These are phyloP conservation scores for Bufotes viridis DNA, from an alignment of 2,797 vertebrate species.

Conservation along the genomic window DNA sequence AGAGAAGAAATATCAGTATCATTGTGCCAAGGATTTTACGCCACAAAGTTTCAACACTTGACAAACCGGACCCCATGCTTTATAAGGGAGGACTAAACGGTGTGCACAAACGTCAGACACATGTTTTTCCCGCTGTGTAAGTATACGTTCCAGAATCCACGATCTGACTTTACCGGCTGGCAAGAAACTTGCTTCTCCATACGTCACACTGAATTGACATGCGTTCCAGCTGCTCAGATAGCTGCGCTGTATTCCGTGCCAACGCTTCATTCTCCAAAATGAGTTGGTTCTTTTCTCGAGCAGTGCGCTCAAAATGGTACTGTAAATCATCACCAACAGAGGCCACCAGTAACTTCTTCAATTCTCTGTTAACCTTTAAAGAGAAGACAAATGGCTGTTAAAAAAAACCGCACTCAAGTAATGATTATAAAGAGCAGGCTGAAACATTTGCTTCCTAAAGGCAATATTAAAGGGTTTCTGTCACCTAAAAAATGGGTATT, in stretches of 20 bases:
- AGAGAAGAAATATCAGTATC: background rate
- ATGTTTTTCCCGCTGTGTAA: background rate
- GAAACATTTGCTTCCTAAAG: background rate
- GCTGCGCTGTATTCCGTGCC: slow-evolving; percentile 80
- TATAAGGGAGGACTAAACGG: too few species aligned
- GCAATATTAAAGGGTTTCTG: too few species aligned
- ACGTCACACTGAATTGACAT: slow-evolving; percentile 98
- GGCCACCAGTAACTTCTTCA: slow-evolving; percentile 95
- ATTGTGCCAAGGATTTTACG: background rate
- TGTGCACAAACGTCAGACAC: background rate
- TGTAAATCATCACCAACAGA: slow-evolving; percentile 95
- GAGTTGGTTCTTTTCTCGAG: slow-evolving; percentile 95
- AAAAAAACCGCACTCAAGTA: background rate
- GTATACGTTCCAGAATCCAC: background rate
- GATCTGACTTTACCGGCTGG: slow-evolving; percentile 84
- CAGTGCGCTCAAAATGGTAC: slow-evolving; percentile 94
- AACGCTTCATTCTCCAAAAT: slow-evolving; percentile 93
- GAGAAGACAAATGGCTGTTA: background rate
- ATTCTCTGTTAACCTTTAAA: slow-evolving; percentile 91
- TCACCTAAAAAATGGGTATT: too few species aligned
- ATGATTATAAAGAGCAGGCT: background rate
- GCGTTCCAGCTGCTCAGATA: slow-evolving; percentile 92
- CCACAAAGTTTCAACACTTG: background rate
- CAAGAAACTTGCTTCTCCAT: slow-evolving; percentile 98
- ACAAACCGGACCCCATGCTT: too few species aligned